Evolutionary conservation across 2,113 vertebrate species (phyloP).

Genomic region (Halcyon malimbica): DNA sequence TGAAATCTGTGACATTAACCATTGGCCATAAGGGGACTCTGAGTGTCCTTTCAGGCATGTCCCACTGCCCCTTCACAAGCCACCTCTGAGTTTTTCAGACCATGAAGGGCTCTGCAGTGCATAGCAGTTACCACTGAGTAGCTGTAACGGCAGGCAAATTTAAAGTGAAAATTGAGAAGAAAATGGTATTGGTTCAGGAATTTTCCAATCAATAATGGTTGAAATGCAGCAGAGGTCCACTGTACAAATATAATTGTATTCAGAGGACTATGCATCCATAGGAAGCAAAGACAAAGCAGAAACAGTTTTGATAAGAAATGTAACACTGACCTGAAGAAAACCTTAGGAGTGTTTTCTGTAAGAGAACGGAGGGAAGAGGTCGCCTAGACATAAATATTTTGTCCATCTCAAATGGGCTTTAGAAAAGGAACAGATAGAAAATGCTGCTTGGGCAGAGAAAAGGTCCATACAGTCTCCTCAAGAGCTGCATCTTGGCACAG

Average conservation of each 20-base stretch:
- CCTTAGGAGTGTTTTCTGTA: neutral
- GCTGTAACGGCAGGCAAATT: neutral
- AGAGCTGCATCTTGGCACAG: neutral
- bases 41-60: neutral
- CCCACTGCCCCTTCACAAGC: neutral
- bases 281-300: neutral
- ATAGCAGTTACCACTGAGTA: neutral
- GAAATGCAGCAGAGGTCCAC: neutral
- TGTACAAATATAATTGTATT: neutral
- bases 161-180: neutral
- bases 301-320: neutral
- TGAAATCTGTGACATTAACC: neutral
- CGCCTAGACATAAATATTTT: neutral
- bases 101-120: neutral
- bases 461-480: neutral
- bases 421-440: neutral
- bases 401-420: neutral
- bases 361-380: fast-evolving
- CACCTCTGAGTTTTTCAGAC: neutral
- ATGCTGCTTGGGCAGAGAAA: neutral
- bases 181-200: neutral
- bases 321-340: neutral
- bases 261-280: neutral
- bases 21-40: neutral
- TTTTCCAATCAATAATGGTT: neutral